phyloP scores from a whole-genome alignment of 2,888 invertebrate genomes.

The Arrhopalites spinosus region DNA sequence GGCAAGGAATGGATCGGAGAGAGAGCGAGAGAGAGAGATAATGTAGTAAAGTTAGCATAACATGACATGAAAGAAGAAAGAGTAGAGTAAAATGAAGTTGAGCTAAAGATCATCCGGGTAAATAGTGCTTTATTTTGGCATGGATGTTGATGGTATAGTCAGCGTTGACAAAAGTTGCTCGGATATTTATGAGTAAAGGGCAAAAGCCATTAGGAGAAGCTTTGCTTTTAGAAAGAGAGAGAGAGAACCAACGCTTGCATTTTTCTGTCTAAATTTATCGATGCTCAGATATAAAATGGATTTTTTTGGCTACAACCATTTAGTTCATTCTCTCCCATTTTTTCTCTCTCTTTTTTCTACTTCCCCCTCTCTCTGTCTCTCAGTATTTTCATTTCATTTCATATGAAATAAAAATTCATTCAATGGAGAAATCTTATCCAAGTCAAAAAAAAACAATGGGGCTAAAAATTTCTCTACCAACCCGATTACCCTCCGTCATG shows the following conservation, averaged over 20 bases:
- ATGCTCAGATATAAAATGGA: conserved; percentile 43
- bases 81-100: conserved; percentile 16
- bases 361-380: not conserved
- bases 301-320: conserved; percentile 31
- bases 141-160: conserved; percentile 42
- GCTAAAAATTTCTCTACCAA: too few species aligned
- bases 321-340: conserved; percentile 12
- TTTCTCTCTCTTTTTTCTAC: not conserved
- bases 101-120: conserved; percentile 19
- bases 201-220: conserved; percentile 44
- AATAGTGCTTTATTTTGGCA: conserved; percentile 41
- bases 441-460: too few species aligned
- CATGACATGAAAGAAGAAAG: conserved; percentile 17
- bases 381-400: not conserved
- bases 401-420: conserved; percentile 4
- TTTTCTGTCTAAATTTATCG: conserved; percentile 46
- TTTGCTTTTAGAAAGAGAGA: conserved; percentile 34
- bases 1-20: too few species aligned
- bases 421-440: not conserved
- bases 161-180: conserved; percentile 44
- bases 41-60: not conserved
- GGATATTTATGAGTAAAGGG: conserved; percentile 44
- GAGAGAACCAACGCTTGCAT: conserved; percentile 34
- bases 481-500: too few species aligned
- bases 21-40: not conserved